Evolutionary conservation across 2,888 invertebrate species (phyloP), one percentile per base, ranked within the genome.

Genomic region (Drosophila nr. medialis): DNA sequence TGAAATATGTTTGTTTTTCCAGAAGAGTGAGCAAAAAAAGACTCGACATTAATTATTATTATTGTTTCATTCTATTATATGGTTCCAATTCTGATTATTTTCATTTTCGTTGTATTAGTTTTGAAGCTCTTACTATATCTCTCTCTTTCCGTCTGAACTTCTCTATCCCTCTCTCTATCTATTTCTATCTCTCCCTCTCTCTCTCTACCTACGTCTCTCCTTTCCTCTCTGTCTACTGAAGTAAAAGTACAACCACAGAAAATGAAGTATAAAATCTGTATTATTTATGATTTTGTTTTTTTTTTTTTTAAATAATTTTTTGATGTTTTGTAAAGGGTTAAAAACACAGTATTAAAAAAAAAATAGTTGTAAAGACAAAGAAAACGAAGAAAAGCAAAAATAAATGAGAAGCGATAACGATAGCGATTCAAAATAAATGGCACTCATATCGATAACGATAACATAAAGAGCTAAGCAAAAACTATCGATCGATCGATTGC

Each of bases 381-480:
- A 87, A 83, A 84, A 81, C 81, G 89, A 87, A 79, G 79, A 89
- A 83, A 83, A 84, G 86, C 79, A 81, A 86, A 76, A 81, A 78
- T 77, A 18, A 79, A 81, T 75, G 77, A 86, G 80, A 80, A 75
- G 72, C 81, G 77, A 77, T 84, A 78, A 78, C 61, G 53, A 75
- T 66, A 74, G 53, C 60, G 36, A 58, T 51, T 55, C 27, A 29
- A 50, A 34, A 64, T 70, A 55, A 69, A 78, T 72, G 70, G 77
- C 75, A 76, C 77, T 62, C 75, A 86, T 77, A 73, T 75, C 72
- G 72, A 79, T 75, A 62, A 75, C 72, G 72, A 79, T 75, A 62
- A 75, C 61, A 69, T 45, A 59, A 51, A 78, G 72, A 65, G 76
- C 68, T 56, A 68, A 80, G 80, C 75, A 75, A 75, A 78, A 79